phyloP scores from a whole-genome alignment of 2,113 vertebrate genomes.

The Corydoras sp. region DNA sequence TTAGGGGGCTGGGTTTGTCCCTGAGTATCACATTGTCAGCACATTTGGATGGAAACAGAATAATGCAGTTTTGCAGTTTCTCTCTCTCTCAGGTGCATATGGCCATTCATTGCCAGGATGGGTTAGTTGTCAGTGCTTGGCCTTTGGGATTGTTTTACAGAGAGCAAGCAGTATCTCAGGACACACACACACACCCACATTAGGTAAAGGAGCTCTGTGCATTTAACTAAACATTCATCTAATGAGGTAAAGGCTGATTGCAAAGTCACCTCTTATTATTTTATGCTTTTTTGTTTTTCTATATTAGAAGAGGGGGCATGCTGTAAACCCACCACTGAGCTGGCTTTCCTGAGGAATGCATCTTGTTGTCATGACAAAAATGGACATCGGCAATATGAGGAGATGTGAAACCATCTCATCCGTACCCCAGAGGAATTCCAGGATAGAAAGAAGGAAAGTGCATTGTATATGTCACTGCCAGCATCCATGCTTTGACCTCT shows the following conservation, averaged over 20 bases:
- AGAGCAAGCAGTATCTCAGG: conserved; percentile 11
- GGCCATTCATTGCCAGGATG: conserved; percentile 9
- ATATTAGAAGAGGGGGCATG: neutral
- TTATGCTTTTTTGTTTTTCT: neutral
- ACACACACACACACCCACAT: neutral
- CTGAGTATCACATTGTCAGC: conserved; percentile 25
- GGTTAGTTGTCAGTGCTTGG: conserved; percentile 24
- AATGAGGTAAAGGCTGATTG: neutral
- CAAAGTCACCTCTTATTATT: conserved; percentile 3
- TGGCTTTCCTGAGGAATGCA: neutral
- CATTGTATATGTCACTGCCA: conserved; percentile 20
- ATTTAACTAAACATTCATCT: neutral
- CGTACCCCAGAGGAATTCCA: neutral
- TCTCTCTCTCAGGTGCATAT: conserved; percentile 23
- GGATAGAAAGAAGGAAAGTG: neutral
- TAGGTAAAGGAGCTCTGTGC: neutral
- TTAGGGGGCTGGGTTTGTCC: conserved; percentile 22
- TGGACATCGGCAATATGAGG: conserved; percentile 8
- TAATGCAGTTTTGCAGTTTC: conserved; percentile 32
- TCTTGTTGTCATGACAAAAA: conserved; percentile 7
- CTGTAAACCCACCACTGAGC: neutral
- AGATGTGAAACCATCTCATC: neutral
- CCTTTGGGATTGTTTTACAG: conserved; percentile 29
- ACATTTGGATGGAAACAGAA: conserved; percentile 30
- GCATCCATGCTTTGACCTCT: conserved; percentile 21